Evolutionary conservation across 2,113 vertebrate genomes (phyloP), one percentile per base, ranked within the genome.

Genomic region (Marmota flaviventris): DNA sequence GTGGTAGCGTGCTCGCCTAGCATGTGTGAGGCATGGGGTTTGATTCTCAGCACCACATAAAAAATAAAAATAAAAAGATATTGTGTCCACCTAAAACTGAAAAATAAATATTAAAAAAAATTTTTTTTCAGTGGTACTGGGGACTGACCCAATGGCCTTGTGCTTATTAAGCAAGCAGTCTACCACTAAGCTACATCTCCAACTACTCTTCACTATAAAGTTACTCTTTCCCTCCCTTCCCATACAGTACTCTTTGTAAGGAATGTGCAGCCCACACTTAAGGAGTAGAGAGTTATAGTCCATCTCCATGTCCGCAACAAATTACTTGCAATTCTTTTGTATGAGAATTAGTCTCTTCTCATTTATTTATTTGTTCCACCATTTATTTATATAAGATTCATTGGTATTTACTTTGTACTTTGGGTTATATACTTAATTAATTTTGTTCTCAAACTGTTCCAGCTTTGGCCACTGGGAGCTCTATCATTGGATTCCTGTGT

Each of bases 251-350:
- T 58, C 37, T 85, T 85, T 63, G 37, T 63, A 83, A 92, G 61
- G 42, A 89, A 87, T 22, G 82, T 39, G 14, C 9, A 83, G 27
- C 12, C 67, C 56, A 61, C 14, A 20, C 32, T 27, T 48, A 76
- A 67, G 9, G 17, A 69, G 27, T n/a, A 1, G 37, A 51, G 27
- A 89, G 25, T 84, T 63, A 91, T 6, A 22, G 2, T 82, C 29
- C 2, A 69, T 8, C n/a, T 81, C 81, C 56, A 65, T 45, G 22
- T 89, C 32, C 42, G 8, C 32, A 65, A 51, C 70, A 53, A 85
- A 94, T 56, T 78, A 86, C n/a, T 61, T 91, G 39, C 39, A 76
- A 63, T 91, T 90, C 14, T 93, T 91, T 83, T 70, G 61, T 37
- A 61, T 37, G 27, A 39, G 29, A 45, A 91, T 69, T 17, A 45